Base-by-base conservation (phyloP, 2,113 vertebrate species). In the Chaetodon trifascialis region DNA sequence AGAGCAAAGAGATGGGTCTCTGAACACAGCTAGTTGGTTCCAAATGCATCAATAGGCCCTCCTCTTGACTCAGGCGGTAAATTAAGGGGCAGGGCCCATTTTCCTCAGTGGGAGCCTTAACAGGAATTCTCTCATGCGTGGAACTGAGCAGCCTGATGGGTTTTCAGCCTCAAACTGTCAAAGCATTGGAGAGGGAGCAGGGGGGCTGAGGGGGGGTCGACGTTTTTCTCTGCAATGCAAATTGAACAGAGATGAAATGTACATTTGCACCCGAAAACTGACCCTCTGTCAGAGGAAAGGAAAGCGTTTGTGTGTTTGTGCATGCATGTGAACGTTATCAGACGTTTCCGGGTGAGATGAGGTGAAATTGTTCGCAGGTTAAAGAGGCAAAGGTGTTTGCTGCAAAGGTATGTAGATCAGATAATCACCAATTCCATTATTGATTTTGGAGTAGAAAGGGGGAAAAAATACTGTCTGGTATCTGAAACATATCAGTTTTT, bases 81-180 rank as follows among this genome's bases (percentile, higher is more conserved):
- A 91, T 94, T 86, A 91, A 86, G 80, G 89, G 89, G 86, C 89
- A 77, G 84, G 83, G 84, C 88, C 82, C 85, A 86, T 91, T 89
- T 91, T 92, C 90, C 85, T 91, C 90, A 70, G 82, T 79, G 73
- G 75, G 73, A 85, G 78, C 66, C 73, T 89, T 89, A 91, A 91
- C 87, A 85, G 88, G 88, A 93, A 89, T 63, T 55, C 87, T 84
- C 72, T 94, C 91, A 91, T 83, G 90, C 91, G 58, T 90, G 77
- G 80, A 88, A 73, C 47, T 23, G 78, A 82, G 78, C 62, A 7
- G 85, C 86, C 82, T 92, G 91, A 91, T 94, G 86, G 88, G 76
- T 89, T 91, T 84, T 79, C 65, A 79, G 81, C 59, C 83, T 84
- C 73, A 76, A 86, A 82, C 83, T 88, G 86, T 87, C 86, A 89